Conservation (phyloP, 2,113 vertebrate species). For the Calyptommatus sinebrachiatus region DNA sequence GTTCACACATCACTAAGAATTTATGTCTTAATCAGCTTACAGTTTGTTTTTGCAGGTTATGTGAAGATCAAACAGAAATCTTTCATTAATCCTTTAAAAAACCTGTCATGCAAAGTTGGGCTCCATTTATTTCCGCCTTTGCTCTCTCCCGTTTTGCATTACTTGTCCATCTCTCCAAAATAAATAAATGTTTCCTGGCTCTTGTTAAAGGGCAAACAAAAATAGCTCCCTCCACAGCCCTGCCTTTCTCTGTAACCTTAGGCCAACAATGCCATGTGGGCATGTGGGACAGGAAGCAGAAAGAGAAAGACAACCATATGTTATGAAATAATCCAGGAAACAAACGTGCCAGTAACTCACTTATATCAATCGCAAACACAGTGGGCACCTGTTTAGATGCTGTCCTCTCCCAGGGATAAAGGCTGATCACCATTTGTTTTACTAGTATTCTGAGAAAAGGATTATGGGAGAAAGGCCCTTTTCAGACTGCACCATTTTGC, state of each 20-base stretch:
- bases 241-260: not conserved
- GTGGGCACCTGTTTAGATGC: not conserved
- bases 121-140: not conserved
- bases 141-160: not conserved
- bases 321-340: constrained; percentile 13
- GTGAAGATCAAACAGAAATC: constrained; percentile 6
- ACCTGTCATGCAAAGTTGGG: not conserved
- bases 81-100: not conserved
- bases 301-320: not conserved
- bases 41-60: not conserved
- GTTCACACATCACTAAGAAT: not conserved
- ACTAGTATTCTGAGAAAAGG: not conserved
- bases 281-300: not conserved
- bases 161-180: not conserved
- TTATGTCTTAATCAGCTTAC: not conserved
- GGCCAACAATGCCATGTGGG: not conserved
- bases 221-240: constrained; percentile 7
- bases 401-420: not conserved
- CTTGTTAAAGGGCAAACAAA: constrained; percentile 13
- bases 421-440: not conserved
- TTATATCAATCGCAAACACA: not conserved
- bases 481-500: not conserved
- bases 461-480: not conserved
- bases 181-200: constrained; percentile 3
- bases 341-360: not conserved